These are phyloP conservation scores for Beris morrisii DNA, from an alignment of 2,888 invertebrate genomes.

Conservation along the genomic window DNA sequence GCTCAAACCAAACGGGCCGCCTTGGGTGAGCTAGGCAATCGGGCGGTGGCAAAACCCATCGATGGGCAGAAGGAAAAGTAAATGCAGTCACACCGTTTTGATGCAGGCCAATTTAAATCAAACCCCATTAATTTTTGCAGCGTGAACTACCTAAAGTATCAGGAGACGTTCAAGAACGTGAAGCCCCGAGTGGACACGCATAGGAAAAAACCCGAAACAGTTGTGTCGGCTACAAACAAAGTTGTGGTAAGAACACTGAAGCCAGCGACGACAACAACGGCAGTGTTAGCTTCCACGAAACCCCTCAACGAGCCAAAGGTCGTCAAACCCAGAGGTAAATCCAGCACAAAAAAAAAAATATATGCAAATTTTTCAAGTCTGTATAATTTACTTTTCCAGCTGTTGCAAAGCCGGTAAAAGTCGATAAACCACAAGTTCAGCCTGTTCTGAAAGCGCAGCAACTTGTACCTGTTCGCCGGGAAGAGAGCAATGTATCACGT, in stretches of 20 bases:
- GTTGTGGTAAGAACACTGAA: constrained; percentile 34
- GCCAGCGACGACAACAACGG: constrained; percentile 9
- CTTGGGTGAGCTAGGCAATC: constrained; percentile 60
- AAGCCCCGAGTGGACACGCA: constrained; percentile 54
- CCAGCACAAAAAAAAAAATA: no score
- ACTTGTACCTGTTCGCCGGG: constrained; percentile 45
- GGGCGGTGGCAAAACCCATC: constrained; percentile 50
- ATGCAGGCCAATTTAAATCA: not conserved
- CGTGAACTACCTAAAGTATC: constrained; percentile 46
- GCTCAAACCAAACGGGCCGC: constrained; percentile 53
- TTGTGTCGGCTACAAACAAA: constrained; percentile 11
- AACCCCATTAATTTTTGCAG: constrained; percentile 36
- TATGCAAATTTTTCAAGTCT: not conserved
- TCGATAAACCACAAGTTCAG: constrained; percentile 35
- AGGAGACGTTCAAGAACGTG: constrained; percentile 48
- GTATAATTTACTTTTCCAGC: not conserved
- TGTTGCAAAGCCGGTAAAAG: constrained; percentile 44
- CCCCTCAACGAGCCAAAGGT: not conserved
- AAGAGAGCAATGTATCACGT: constrained; percentile 52
- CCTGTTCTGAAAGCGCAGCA: constrained; percentile 39
- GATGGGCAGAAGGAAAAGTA: constrained; percentile 50
- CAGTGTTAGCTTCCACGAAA: not conserved
- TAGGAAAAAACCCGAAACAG: constrained; percentile 48
- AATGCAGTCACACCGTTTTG: constrained; percentile 32
- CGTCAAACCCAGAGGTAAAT: constrained; percentile 44